Conservation (phyloP, 2,888 invertebrate species). For the Microplitis deprimator region DNA sequence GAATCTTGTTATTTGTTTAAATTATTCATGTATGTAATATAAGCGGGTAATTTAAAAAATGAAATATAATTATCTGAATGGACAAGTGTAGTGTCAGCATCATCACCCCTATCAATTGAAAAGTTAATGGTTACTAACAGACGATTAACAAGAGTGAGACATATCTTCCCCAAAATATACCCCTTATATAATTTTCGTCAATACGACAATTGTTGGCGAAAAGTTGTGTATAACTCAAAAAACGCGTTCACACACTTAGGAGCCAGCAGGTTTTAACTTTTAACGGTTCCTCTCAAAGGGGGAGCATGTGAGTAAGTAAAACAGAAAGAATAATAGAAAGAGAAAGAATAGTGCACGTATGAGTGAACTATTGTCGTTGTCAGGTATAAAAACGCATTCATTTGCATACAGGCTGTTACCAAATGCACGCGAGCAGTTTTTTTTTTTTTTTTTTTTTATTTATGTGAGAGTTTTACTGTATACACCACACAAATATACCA, state of each 20-base stretch:
- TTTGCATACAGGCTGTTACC: constrained; percentile 68
- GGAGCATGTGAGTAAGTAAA: constrained; percentile 42
- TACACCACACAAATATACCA: constrained; percentile 30
- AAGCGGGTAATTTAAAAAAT: neutral
- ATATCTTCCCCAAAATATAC: constrained; percentile 1
- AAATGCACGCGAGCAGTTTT: constrained; percentile 52
- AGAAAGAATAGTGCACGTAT: constrained; percentile 28
- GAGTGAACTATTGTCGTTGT: constrained; percentile 43
- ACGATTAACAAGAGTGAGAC: neutral
- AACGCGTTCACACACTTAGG: constrained; percentile 49
- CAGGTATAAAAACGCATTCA: constrained; percentile 62
- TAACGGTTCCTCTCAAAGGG: constrained; percentile 66
- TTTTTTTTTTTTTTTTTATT: constrained; percentile 38
- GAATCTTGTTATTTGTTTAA: too few species aligned
- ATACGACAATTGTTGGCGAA: constrained; percentile 38
- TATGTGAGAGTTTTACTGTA: constrained; percentile 33
- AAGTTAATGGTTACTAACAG: constrained; percentile 3
- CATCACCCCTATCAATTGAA: constrained; percentile 11
- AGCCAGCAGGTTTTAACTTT: constrained; percentile 68
- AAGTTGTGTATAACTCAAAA: constrained; percentile 51
- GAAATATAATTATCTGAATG: neutral
- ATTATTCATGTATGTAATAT: neutral
- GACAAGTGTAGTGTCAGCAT: neutral
- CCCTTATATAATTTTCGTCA: neutral
- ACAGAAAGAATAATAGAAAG: constrained; percentile 35